Evolutionary conservation across 2,113 vertebrate species (phyloP).

Genomic region (Micromys minutus): DNA sequence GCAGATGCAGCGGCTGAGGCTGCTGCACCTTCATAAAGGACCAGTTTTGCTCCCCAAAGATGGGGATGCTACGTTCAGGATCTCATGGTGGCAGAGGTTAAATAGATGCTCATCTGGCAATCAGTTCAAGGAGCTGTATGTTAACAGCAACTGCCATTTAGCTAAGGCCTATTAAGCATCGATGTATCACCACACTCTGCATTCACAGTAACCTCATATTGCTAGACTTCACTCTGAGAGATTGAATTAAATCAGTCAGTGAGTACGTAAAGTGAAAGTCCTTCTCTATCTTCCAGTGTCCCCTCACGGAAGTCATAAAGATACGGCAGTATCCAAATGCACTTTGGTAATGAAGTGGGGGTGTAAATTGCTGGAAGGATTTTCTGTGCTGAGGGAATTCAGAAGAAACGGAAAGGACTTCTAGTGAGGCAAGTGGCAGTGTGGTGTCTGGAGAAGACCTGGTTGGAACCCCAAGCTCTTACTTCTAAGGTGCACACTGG

Average conservation of each 20-base stretch:
- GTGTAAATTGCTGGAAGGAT: background rate
- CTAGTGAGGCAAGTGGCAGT: background rate
- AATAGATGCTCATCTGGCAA: background rate
- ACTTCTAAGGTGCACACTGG: background rate
- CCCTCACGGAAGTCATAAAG: constrained; percentile 13
- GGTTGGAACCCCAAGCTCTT: constrained; percentile 31
- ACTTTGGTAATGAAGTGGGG: background rate
- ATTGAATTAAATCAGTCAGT: background rate
- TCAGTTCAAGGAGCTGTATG: background rate
- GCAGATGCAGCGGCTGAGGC: background rate
- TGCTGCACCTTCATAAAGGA: background rate
- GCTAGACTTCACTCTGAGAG: background rate
- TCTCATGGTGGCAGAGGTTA: background rate
- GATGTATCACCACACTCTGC: background rate
- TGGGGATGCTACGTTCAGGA: background rate
- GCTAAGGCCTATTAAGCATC: background rate
- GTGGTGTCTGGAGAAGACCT: constrained; percentile 32
- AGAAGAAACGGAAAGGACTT: constrained; percentile 35
- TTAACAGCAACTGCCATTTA: background rate
- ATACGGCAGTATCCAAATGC: background rate
- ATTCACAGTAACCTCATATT: background rate
- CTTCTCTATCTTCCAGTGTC: background rate
- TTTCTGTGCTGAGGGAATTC: constrained; percentile 43
- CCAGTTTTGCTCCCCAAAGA: constrained; percentile 16
- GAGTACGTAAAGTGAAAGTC: background rate